A percentile compares a stretch with the other conserved stretches of the same genome.
Conservation (phyloP, 2,113 vertebrate species). For the Megaceryle maxima region DNA sequence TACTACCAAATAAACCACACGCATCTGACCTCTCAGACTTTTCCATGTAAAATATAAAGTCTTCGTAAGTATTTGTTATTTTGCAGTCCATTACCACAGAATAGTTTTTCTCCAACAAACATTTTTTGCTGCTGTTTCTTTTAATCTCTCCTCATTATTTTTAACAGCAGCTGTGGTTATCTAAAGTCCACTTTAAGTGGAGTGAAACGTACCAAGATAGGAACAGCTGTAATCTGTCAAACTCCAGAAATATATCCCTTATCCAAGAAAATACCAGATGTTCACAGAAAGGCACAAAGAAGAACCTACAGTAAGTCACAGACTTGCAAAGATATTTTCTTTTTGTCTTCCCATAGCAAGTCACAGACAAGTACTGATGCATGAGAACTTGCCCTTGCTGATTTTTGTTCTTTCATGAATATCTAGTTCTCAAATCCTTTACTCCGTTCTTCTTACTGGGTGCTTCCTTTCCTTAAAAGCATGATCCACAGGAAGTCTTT, state of each 20-base stretch:
- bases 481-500: not conserved
- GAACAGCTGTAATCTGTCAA: not conserved
- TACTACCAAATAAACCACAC: not conserved
- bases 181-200: not conserved
- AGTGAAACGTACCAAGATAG: not conserved
- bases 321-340: not conserved
- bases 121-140: not conserved
- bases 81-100: not conserved
- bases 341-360: not conserved
- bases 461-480: not conserved
- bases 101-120: not conserved
- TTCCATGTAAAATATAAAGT: not conserved
- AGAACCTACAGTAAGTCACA: not conserved
- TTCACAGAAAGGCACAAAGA: not conserved
- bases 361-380: not conserved
- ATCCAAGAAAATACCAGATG: not conserved
- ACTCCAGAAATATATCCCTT: not conserved
- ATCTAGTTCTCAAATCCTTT: not conserved
- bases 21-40: not conserved
- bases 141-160: not conserved
- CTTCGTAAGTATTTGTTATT: not conserved
- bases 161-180: not conserved
- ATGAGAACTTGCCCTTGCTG: not conserved
- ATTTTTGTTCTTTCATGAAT: not conserved
- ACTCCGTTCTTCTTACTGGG: not conserved